Evolutionary conservation across 2,888 invertebrate species (phyloP).

Genomic region (Nephrotoma appendiculata): DNA sequence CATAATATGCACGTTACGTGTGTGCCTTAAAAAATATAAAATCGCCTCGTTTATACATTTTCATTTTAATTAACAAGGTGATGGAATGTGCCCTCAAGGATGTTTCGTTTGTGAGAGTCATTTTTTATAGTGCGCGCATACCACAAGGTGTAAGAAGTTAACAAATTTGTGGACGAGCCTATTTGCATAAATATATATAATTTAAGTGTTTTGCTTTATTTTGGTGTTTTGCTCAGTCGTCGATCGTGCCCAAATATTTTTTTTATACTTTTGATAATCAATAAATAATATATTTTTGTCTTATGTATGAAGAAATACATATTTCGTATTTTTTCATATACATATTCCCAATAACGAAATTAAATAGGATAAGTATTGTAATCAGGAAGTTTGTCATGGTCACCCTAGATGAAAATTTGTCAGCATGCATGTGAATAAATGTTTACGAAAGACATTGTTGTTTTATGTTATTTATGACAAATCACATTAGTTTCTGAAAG

Average conservation of each 20-base stretch:
- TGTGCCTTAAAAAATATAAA: background rate
- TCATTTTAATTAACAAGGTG: slow-evolving; percentile 2
- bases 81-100: slow-evolving; percentile 3
- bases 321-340: background rate
- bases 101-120: background rate
- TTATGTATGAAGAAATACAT: background rate
- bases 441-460: no score
- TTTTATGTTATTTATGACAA: no score
- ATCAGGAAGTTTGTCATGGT: no score
- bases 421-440: no score
- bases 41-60: background rate
- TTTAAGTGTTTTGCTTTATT: background rate
- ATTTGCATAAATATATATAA: background rate
- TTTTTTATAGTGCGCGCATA: background rate
- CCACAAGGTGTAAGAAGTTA: background rate
- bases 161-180: background rate
- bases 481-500: no score
- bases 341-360: no score
- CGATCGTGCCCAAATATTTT: background rate
- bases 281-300: background rate
- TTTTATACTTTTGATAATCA: background rate
- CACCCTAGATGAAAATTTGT: no score
- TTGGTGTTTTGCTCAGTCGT: background rate
- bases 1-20: background rate
- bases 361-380: no score